phyloP scores from a whole-genome alignment of 2,888 invertebrate genomes.

The Tanytarsus gracilentus region DNA sequence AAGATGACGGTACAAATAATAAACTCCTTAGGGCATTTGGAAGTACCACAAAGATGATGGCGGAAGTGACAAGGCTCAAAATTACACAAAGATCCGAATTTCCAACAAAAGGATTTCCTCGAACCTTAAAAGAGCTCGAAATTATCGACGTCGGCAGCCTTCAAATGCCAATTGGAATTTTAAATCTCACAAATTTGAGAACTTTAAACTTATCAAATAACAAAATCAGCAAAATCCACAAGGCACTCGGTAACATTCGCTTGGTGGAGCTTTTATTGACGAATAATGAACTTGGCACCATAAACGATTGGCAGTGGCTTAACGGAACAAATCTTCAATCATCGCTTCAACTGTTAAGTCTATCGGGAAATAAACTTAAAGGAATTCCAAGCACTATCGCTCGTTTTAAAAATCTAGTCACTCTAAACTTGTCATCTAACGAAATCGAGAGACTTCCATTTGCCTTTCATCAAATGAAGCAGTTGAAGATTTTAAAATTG shows the following conservation, averaged over 20 bases:
- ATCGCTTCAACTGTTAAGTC: conserved; percentile 52
- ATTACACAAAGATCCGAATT: conserved; percentile 57
- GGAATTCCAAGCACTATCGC: conserved; percentile 54
- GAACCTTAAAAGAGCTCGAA: conserved; percentile 54
- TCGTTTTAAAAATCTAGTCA: conserved; percentile 52
- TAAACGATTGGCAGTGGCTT: conserved; percentile 58
- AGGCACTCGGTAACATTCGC: conserved; percentile 56
- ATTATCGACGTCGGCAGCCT: conserved; percentile 54
- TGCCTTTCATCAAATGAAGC: conserved; percentile 50
- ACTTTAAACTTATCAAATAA: conserved; percentile 62
- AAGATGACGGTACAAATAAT: not conserved
- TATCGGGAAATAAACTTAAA: conserved; percentile 52
- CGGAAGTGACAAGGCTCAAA: conserved; percentile 48
- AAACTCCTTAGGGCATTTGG: conserved; percentile 9
- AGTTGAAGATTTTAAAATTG: conserved; percentile 32
- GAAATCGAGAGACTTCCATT: conserved; percentile 51
- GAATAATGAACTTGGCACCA: conserved; percentile 53
- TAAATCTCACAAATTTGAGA: conserved; percentile 55
- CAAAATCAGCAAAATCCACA: conserved; percentile 58
- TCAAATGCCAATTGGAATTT: conserved; percentile 60
- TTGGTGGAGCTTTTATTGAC: conserved; percentile 55
- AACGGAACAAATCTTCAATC: conserved; percentile 46
- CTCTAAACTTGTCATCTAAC: conserved; percentile 57
- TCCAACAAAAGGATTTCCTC: conserved; percentile 62
- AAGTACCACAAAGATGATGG: conserved; percentile 36